Conservation (phyloP, 2,113 vertebrate species). For the Electrona antarctica region DNA sequence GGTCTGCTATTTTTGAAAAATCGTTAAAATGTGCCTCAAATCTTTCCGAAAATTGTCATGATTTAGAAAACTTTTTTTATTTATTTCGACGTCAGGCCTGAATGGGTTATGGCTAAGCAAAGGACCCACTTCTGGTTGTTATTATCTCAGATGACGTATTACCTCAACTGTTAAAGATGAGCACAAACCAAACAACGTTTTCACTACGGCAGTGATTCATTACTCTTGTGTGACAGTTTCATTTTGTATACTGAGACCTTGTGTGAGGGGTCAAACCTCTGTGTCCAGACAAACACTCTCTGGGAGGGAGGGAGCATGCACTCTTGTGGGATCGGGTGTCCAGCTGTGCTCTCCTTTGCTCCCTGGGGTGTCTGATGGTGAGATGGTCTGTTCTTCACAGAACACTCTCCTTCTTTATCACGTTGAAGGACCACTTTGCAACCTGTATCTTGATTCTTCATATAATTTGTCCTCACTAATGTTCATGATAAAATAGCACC, state of each 20-base stretch:
- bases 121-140: too few species aligned
- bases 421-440: neutral
- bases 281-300: conserved; percentile 62
- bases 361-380: conserved; percentile 58
- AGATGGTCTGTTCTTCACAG: conserved; percentile 56
- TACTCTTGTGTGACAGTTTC: conserved; percentile 40
- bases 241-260: conserved; percentile 47
- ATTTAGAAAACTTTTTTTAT: too few species aligned
- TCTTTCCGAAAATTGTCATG: too few species aligned
- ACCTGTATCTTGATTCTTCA: too few species aligned
- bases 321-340: conserved; percentile 51
- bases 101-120: too few species aligned
- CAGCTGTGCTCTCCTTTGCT: conserved; percentile 42
- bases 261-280: conserved; percentile 50
- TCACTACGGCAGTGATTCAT: conserved; percentile 21
- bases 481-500: too few species aligned
- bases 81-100: too few species aligned
- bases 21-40: too few species aligned
- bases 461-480: too few species aligned
- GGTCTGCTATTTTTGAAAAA: too few species aligned
- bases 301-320: conserved; percentile 16
- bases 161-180: too few species aligned
- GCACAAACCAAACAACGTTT: neutral
- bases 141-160: too few species aligned
- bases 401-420: conserved; percentile 18